These are phyloP conservation scores for Pholis gunnellus DNA, from an alignment of 2,113 vertebrate species.

Conservation along the genomic window DNA sequence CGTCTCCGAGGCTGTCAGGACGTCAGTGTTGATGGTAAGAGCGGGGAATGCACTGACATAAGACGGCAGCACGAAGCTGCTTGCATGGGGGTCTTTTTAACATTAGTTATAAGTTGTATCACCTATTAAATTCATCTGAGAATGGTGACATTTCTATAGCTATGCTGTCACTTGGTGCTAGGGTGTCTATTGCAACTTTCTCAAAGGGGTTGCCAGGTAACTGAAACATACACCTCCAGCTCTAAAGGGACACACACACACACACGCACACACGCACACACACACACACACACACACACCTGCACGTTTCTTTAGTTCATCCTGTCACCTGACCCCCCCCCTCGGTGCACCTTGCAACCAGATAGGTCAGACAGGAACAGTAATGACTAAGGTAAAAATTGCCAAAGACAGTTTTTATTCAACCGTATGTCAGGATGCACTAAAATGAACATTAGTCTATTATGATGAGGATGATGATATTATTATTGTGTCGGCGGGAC, in stretches of 20 bases:
- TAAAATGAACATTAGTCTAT: neutral
- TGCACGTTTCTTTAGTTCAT: constrained; percentile 9
- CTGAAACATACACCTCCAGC: constrained; percentile 60
- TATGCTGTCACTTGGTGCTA: neutral
- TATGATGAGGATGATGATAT: neutral
- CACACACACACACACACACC: neutral
- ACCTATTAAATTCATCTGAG: neutral
- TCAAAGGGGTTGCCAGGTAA: constrained; percentile 74
- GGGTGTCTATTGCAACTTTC: constrained; percentile 58
- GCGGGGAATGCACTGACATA: constrained; percentile 25
- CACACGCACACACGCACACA: constrained; percentile 10
- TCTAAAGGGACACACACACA: constrained; percentile 39
- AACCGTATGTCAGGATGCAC: neutral
- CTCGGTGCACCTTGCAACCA: constrained; percentile 53
- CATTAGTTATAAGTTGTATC: neutral
- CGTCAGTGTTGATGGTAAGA: constrained; percentile 92
- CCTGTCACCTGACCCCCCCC: constrained; percentile 54
- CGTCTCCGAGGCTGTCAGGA: constrained; percentile 93
- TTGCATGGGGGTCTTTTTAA: neutral
- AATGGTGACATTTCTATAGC: neutral
- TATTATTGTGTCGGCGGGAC: neutral
- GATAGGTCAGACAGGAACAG: constrained; percentile 43
- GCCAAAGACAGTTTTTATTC: neutral
- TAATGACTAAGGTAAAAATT: neutral
- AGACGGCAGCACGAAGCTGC: neutral